These are phyloP conservation scores for Bolinopsis microptera DNA, from an alignment of 37 sponge, comb jelly and placozoan genomes.

Conservation along the genomic window DNA sequence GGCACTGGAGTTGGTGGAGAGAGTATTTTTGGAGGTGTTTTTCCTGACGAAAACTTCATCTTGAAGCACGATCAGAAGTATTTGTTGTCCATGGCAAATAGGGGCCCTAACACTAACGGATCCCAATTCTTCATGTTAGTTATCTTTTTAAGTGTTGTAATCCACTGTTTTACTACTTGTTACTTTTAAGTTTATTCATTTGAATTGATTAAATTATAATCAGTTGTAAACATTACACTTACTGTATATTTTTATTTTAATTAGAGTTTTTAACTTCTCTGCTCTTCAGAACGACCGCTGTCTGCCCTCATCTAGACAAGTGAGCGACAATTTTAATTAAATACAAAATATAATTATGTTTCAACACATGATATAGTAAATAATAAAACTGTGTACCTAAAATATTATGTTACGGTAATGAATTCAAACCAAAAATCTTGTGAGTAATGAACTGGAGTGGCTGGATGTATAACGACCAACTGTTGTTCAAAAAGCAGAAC, in stretches of 20 bases:
- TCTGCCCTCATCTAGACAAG: slow-evolving; percentile 89
- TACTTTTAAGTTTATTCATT: background rate
- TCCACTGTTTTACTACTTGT: background rate
- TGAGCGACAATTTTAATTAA: slow-evolving; percentile 70
- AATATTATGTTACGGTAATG: no score
- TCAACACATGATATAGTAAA: no score
- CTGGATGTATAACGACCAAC: no score
- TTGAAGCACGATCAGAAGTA: slow-evolving; percentile 83
- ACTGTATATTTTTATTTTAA: no score
- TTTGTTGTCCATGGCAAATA: slow-evolving; percentile 98
- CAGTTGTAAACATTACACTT: background rate
- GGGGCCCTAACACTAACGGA: slow-evolving; percentile 96
- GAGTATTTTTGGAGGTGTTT: slow-evolving; percentile 87
- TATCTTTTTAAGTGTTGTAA: background rate
- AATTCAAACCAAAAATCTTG: no score
- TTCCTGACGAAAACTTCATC: slow-evolving; percentile 80
- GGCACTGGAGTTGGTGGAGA: slow-evolving; percentile 97
- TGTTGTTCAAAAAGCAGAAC: no score
- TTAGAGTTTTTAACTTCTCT: no score
- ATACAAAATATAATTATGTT: background rate
- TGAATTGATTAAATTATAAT: background rate
- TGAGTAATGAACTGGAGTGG: no score
- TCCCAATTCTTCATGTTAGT: slow-evolving; percentile 97
- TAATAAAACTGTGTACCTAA: no score
- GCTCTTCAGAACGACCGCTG: slow-evolving; percentile 77